Conservation (phyloP, 2,797 vertebrate species). For the Sebastes hopkinsi region DNA sequence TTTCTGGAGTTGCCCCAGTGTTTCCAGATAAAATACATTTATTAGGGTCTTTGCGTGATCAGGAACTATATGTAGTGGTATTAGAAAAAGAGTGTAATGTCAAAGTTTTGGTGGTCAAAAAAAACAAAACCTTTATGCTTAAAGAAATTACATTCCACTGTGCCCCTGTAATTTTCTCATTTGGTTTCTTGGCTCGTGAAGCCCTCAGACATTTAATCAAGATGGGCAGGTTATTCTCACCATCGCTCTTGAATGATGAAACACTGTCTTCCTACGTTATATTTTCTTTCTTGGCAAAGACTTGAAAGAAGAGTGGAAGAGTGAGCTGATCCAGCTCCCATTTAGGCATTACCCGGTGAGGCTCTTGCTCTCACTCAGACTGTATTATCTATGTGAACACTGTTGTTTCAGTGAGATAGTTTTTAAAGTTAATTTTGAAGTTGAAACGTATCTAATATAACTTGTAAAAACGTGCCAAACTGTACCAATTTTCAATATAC, state of each 20-base stretch:
- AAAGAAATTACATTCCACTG: constrained; percentile 1
- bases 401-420: background rate
- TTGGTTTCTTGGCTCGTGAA: constrained; percentile 7
- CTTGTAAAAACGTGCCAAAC: background rate
- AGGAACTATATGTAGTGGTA: background rate
- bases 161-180: background rate
- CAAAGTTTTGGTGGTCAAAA: constrained; percentile 1
- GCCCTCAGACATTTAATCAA: constrained; percentile 39
- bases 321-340: constrained; percentile 28
- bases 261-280: constrained; percentile 9
- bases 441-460: background rate
- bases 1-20: background rate
- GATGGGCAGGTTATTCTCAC: constrained; percentile 28
- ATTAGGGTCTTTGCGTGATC: background rate
- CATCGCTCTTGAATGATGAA: constrained; percentile 29
- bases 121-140: background rate
- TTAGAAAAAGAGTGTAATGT: background rate
- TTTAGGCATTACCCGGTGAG: constrained; percentile 28
- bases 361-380: background rate
- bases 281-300: constrained; percentile 26
- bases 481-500: background rate
- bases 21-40: constrained; percentile 12
- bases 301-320: constrained; percentile 9
- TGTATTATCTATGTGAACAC: background rate
- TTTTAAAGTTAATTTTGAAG: constrained; percentile 3